Percentiles rank a stretch among this genome's conserved stretches.
Evolutionary conservation across 1,140 invertebrate genomes (phyloP).

Genomic region (Cydia pomonella): DNA sequence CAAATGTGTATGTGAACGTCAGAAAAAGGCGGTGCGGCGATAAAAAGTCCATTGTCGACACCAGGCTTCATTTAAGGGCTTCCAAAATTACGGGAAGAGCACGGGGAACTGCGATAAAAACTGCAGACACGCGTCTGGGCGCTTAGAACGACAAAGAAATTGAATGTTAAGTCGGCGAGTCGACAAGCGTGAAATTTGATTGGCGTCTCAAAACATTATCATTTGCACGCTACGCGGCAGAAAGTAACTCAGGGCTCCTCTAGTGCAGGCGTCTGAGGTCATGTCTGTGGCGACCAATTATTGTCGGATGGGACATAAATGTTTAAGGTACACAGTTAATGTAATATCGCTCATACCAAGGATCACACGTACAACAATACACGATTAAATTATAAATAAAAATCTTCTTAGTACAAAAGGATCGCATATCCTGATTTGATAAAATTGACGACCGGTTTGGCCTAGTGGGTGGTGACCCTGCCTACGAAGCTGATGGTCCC

Average conservation of each 20-base stretch:
- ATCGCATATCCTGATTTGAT: too few relatives aligned
- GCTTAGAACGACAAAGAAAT: constrained; percentile 48
- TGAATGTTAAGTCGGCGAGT: constrained; percentile 45
- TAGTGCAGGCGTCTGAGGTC: too few relatives aligned
- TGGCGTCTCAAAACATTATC: constrained; percentile 42
- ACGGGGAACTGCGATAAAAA: constrained; percentile 62
- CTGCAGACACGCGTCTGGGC: constrained; percentile 43
- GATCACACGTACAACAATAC: too few relatives aligned
- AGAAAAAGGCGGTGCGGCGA: constrained; percentile 56
- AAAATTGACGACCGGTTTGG: too few relatives aligned
- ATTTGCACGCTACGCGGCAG: constrained; percentile 19
- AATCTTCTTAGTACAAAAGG: too few relatives aligned
- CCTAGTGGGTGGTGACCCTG: too few relatives aligned
- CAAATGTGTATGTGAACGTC: constrained; percentile 56
- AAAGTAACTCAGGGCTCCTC: background rate
- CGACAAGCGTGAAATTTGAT: constrained; percentile 59
- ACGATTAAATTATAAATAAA: too few relatives aligned
- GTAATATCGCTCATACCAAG: too few relatives aligned
- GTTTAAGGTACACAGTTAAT: too few relatives aligned
- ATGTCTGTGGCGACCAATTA: background rate
- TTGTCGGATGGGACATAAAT: too few relatives aligned
- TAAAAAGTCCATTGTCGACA: constrained; percentile 68
- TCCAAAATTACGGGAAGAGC: constrained; percentile 60
- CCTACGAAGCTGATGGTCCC: too few relatives aligned
- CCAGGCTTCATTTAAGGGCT: constrained; percentile 55